Percentiles rank a stretch among this genome's conserved stretches.
These are phyloP conservation scores for Lates calcarifer DNA, from an alignment of 2,113 vertebrate genomes.

Conservation along the genomic window DNA sequence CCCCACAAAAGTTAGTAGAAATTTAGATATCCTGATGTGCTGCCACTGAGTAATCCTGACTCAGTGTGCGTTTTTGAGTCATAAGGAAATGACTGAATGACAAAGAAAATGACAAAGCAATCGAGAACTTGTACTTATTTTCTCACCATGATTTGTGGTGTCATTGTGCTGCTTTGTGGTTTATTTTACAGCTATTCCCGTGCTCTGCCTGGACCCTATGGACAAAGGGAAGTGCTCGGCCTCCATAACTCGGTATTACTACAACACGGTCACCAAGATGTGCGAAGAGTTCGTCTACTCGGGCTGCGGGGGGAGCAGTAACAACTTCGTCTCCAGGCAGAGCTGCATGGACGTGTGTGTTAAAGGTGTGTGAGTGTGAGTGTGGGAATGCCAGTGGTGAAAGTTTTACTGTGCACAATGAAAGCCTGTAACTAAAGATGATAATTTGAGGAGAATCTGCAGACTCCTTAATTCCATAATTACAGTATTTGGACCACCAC, in stretches of 20 bases:
- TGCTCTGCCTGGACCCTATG: constrained; percentile 88
- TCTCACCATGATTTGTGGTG: background rate
- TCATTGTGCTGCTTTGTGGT: constrained; percentile 23
- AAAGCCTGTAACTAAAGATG: background rate
- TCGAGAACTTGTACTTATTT: background rate
- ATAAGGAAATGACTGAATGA: constrained; percentile 3
- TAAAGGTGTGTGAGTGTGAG: constrained; percentile 80
- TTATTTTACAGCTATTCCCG: constrained; percentile 81
- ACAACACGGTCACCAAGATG: constrained; percentile 82
- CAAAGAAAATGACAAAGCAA: no score
- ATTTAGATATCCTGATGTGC: background rate
- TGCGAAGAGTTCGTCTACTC: constrained; percentile 91
- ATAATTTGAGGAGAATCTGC: background rate
- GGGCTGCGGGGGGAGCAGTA: constrained; percentile 93
- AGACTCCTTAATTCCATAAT: constrained; percentile 6
- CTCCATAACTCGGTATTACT: constrained; percentile 91
- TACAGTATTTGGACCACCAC: background rate
- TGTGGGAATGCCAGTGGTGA: background rate
- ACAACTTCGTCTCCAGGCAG: constrained; percentile 89
- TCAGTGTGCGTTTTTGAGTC: no score
- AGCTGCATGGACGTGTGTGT: constrained; percentile 87
- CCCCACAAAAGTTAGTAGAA: constrained; percentile 85
- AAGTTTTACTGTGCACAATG: background rate
- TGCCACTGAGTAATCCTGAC: background rate
- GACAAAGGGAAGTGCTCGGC: constrained; percentile 90